These are phyloP conservation scores for Deilephila elpenor DNA, from an alignment of 2,888 invertebrate species.

Conservation along the genomic window DNA sequence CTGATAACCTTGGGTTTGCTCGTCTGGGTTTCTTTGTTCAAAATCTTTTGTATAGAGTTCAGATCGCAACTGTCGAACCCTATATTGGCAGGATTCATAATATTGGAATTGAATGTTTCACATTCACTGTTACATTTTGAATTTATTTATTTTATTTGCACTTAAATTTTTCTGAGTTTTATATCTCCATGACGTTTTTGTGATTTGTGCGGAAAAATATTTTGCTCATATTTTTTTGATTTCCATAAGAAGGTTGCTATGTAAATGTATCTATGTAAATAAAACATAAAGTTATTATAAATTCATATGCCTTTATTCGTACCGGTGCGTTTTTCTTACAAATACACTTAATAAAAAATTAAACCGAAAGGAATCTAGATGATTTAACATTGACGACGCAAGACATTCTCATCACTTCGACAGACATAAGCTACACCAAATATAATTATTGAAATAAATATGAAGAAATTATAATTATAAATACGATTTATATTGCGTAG, in stretches of 20 bases:
- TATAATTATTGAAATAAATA: slow-evolving; percentile 54
- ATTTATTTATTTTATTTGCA: neutral
- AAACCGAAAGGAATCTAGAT: slow-evolving; percentile 49
- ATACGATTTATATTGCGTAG: slow-evolving; percentile 14
- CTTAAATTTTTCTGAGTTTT: neutral
- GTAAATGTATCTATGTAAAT: neutral
- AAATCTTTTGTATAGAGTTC: slow-evolving; percentile 37
- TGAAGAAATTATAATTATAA: slow-evolving; percentile 49
- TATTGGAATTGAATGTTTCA: slow-evolving; percentile 34
- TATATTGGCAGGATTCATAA: slow-evolving; percentile 54
- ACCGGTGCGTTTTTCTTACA: slow-evolving; percentile 84
- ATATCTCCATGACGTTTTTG: neutral
- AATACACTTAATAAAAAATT: slow-evolving; percentile 78
- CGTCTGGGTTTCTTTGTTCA: slow-evolving; percentile 57
- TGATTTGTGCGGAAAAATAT: neutral
- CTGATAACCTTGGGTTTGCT: slow-evolving; percentile 30
- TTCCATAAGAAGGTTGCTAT: neutral
- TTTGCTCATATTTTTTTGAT: neutral
- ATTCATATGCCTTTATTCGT: slow-evolving; percentile 84
- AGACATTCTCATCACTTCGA: slow-evolving; percentile 66
- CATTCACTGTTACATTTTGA: slow-evolving; percentile 38
- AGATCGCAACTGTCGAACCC: slow-evolving; percentile 40
- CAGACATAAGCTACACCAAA: slow-evolving; percentile 64
- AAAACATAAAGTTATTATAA: slow-evolving; percentile 59
- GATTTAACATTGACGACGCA: slow-evolving; percentile 62